A percentile compares a stretch with the other conserved stretches of the same genome.
These are phyloP conservation scores for Siniperca scherzeri DNA, from an alignment of 2,797 vertebrate genomes.

Conservation along the genomic window DNA sequence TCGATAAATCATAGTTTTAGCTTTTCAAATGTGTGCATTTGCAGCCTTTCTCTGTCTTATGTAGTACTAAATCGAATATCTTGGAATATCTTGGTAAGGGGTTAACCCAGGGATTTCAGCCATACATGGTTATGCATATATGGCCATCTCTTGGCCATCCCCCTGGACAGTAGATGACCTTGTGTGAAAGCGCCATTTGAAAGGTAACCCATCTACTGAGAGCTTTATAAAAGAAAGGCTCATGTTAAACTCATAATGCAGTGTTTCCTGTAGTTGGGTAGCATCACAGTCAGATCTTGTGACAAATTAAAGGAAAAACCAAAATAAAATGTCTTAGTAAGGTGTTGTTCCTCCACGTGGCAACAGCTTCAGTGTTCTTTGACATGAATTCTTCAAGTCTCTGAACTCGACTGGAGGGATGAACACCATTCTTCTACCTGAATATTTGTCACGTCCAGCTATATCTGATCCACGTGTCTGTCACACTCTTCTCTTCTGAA, in stretches of 20 bases:
- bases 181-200: not conserved
- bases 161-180: not conserved
- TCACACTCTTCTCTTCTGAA: not conserved
- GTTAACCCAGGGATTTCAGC: not conserved
- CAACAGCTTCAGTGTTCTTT: not conserved
- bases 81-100: no score
- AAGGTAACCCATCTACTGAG: not conserved
- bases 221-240: not conserved
- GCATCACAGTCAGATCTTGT: not conserved
- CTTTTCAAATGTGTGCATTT: not conserved
- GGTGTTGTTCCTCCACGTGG: not conserved
- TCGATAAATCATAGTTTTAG: not conserved
- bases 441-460: not conserved
- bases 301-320: not conserved
- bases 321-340: not conserved
- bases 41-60: not conserved
- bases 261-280: not conserved
- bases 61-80: not conserved
- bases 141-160: not conserved
- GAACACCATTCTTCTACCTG: not conserved
- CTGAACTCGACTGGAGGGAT: not conserved
- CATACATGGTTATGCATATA: not conserved
- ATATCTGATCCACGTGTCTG: conserved; percentile 16
- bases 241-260: not conserved
- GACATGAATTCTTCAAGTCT: not conserved